Base-by-base conservation (phyloP, 2,113 vertebrate genomes). In the Sturnira hondurensis region DNA sequence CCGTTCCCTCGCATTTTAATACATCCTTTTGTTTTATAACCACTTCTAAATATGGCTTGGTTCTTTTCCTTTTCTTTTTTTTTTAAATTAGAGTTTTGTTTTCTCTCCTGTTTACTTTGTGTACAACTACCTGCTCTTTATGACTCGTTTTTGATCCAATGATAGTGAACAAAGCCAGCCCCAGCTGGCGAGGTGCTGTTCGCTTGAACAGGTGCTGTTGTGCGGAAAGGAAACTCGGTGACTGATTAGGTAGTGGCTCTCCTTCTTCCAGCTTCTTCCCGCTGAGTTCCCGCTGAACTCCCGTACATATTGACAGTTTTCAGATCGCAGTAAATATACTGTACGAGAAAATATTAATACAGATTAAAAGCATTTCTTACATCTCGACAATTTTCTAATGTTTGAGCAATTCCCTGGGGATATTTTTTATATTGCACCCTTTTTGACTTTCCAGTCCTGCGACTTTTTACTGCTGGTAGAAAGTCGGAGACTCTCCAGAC, bases 41-140 rank as follows among this genome's bases (percentile, higher is more conserved):
- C 99, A 99, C 99, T 99, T 99, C 98, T 98, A 99, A 99, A 99
- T 99, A 98, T 98, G 98, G 98, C 94, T 97, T 99, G 98, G 98
- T 92, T 97, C 96, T 78, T 98, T 98, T 94, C 86, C 96, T 97
- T 93, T 96, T 97, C 97, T 98, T 95, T 87, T 96, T 97, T 97
- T 98, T 92, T 97, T 96, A 96, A 94, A 97, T 65, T 89, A 97
- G 97, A 93, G 97, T 77, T 52, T 95, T 97, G 77, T 91, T 98
- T 98, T 98, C 93, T 93, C 93, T 96, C 47, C 61, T 71, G 56
- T 89, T 95, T 96, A 97, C 98, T 98, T 98, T 98, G 98, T 98
- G 97, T 98, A 98, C 98, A 98, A 95, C 97, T 97, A 96, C 98
- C 93, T 98, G 97, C 98, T 98, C 98, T 98, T 98, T 97, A 96